Evolutionary conservation across 2,888 invertebrate species (phyloP).

Genomic region (Synergus japonicus): DNA sequence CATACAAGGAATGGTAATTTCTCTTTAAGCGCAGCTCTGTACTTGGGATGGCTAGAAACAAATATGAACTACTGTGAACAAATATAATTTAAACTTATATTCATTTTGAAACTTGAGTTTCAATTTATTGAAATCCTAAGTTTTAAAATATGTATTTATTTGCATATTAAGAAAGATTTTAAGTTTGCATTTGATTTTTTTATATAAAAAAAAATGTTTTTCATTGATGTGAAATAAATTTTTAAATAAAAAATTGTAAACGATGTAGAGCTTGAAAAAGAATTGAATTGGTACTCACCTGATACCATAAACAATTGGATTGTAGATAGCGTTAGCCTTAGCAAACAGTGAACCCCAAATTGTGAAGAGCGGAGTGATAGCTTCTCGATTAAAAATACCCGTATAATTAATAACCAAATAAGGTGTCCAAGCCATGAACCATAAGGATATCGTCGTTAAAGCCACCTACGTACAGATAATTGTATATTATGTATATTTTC

Average conservation of each 20-base stretch:
- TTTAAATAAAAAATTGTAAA: too few species aligned
- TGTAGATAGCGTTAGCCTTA: conserved; percentile 78
- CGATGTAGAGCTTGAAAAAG: not conserved
- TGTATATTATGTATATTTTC: not conserved
- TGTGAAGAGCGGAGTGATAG: conserved; percentile 88
- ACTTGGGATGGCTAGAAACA: conserved; percentile 86
- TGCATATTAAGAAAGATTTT: too few species aligned
- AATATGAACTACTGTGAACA: not conserved
- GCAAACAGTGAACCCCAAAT: conserved; percentile 95
- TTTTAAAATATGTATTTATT: too few species aligned
- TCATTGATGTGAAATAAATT: too few species aligned
- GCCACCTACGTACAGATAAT: conserved; percentile 77
- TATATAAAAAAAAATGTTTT: not conserved
- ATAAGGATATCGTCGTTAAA: conserved; percentile 82
- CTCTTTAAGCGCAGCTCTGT: conserved; percentile 86
- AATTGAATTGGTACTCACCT: conserved; percentile 67
- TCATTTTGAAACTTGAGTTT: too few species aligned
- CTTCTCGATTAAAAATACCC: conserved; percentile 87
- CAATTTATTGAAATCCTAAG: too few species aligned
- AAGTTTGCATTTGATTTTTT: too few species aligned
- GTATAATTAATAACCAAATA: conserved; percentile 88
- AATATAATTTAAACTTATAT: not conserved
- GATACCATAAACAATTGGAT: conserved; percentile 81
- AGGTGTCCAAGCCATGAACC: conserved; percentile 84
- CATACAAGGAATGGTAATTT: conserved; percentile 87